A percentile compares a stretch with the other conserved stretches of the same genome.
phyloP scores from a whole-genome alignment of 2,888 invertebrate genomes.

The Encarsia formosa region DNA sequence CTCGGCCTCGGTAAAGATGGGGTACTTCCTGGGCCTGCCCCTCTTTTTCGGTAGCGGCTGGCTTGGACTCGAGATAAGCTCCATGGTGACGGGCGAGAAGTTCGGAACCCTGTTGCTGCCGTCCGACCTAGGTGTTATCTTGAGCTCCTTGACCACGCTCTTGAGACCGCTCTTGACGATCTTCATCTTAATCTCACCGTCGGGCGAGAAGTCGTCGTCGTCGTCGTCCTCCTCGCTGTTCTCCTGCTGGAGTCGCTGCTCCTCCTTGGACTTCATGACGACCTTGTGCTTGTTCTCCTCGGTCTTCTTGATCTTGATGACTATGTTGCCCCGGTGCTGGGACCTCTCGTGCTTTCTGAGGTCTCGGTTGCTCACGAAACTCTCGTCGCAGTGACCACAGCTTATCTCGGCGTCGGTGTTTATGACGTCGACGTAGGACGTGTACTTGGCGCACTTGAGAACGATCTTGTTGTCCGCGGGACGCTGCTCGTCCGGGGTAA shows the following conservation, averaged over 20 bases:
- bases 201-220: slow-evolving; percentile 6
- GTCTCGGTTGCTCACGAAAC: slow-evolving; percentile 8
- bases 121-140: slow-evolving; percentile 18
- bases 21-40: slow-evolving; percentile 20
- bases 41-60: background rate
- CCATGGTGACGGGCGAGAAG: background rate
- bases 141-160: slow-evolving; percentile 23
- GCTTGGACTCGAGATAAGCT: background rate
- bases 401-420: slow-evolving; percentile 1
- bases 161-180: slow-evolving; percentile 15
- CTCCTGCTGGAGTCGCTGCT: background rate
- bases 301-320: slow-evolving; percentile 24
- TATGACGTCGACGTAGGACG: background rate
- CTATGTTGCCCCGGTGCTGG: slow-evolving; percentile 18
- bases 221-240: background rate
- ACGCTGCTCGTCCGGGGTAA: background rate
- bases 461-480: slow-evolving; percentile 1
- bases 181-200: slow-evolving; percentile 25
- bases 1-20: slow-evolving; percentile 17
- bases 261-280: slow-evolving; percentile 2
- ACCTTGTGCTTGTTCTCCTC: slow-evolving; percentile 18
- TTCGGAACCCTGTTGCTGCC: background rate
- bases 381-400: slow-evolving; percentile 13
- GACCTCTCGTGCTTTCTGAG: slow-evolving; percentile 11
- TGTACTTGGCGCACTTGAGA: background rate